Percentiles rank a stretch among this genome's conserved stretches.
Conservation (phyloP, 1,140 invertebrate genomes). For the Colletes latitarsis region DNA sequence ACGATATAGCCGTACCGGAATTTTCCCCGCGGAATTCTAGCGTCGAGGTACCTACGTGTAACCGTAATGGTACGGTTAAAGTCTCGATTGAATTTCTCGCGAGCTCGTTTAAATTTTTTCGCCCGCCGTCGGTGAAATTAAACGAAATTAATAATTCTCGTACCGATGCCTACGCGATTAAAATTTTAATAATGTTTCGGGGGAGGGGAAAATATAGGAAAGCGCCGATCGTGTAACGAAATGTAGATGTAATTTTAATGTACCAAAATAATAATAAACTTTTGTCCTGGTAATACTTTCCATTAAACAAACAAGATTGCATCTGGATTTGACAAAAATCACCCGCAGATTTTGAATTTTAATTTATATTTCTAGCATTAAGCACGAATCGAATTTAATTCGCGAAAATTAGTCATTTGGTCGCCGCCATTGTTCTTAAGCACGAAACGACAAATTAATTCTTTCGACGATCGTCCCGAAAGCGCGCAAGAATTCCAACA, state of each 20-base stretch:
- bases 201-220: background rate
- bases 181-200: background rate
- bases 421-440: too few relatives aligned
- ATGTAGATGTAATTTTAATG: too few relatives aligned
- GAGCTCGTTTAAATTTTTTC: background rate
- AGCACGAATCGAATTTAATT: too few relatives aligned
- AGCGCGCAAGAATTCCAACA: too few relatives aligned
- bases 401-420: too few relatives aligned
- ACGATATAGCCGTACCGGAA: conserved; percentile 5
- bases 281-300: too few relatives aligned
- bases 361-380: too few relatives aligned
- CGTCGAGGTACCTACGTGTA: background rate
- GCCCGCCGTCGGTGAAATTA: background rate
- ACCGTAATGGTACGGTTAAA: background rate
- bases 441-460: conserved; percentile 7
- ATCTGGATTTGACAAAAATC: too few relatives aligned
- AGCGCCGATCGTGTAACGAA: too few relatives aligned
- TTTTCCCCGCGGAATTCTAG: conserved; percentile 10
- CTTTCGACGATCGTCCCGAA: background rate
- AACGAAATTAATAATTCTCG: conserved; percentile 7
- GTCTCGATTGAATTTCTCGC: conserved; percentile 23
- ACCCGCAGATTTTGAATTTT: too few relatives aligned
- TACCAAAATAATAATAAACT: too few relatives aligned
- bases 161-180: background rate
- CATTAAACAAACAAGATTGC: too few relatives aligned